Evolutionary conservation across 2,113 vertebrate species (phyloP), one percentile per base, ranked within the genome.

Genomic region (Eublepharis macularius): DNA sequence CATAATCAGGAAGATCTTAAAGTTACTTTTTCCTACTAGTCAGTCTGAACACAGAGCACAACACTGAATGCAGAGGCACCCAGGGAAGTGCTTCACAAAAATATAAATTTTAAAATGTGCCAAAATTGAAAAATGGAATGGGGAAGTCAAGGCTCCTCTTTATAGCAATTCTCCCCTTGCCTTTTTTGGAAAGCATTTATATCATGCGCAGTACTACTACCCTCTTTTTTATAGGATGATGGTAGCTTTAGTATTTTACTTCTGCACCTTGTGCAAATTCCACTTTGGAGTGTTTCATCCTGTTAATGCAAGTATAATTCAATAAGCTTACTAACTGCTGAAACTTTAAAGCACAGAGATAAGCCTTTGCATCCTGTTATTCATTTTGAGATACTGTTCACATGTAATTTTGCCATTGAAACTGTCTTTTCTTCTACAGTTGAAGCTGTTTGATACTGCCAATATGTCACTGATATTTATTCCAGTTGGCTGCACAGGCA

Each of bases 371-470:
- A 13, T 9, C 63, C 14, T 0, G 1, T 36, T 81, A 92, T 92
- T 92, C 74, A 70, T n/a, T 91, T 81, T 90, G 83, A 45, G 49
- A 85, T 92, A 89, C n/a, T 86, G 14, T 68, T 90, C 60, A 63
- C 0, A 36, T 7, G 3, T 76, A 92, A 92, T 93, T 87, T 29
- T 81, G 65, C 89, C 66, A 87, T 86, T 92, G 87, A 93, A 93
- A 86, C 19, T 1, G 87, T 92, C 81, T 76, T 89, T 93, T 88
- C 80, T 94, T 94, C 82, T 89, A 89, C 82, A 80, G 81, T 87
- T 91, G 90, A 51, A 82, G 60, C 92, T 87, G 89, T 89, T 75
- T 65, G 83, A 69, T 84, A 85, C 76, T n/a, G 3, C 54, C 73
- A 89, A 11, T 87, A 90, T 90, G 17, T 85, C 83, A 88, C 47